Evolutionary conservation across 1,140 invertebrate genomes (phyloP), one percentile per base, ranked within the genome.

Genomic region (Bombyx mandarina): DNA sequence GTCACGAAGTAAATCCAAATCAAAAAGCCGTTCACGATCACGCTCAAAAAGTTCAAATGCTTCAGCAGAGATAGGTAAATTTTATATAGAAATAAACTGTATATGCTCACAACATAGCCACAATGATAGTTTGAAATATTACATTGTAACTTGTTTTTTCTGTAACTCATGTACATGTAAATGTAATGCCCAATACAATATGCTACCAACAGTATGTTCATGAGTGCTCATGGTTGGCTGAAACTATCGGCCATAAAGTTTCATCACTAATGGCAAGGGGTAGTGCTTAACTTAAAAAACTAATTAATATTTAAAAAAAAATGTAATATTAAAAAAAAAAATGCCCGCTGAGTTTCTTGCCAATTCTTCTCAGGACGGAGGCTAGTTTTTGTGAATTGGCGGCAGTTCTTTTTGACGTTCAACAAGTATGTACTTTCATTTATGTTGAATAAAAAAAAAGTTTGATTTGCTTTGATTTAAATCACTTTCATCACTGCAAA

Each of bases 1-100:
- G 54, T 84, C 82, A 7, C 70, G 75, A 49, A 86, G 76, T 58
- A 84, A 86, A 53, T 83, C 81, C 4, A 89, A 86, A 56, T 84
- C 88, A 7, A 86, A 79, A 69, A 86, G 78, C 54, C 72, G 77
- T 35, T 88, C 83, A 0, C 63, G 82, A 9, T 87, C 84, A n/a
- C 60, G 68, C 8, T 87, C 77, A 5, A 86, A 78, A 52, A 86
- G 79, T 51, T 79, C 73, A 6, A 75, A 80, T 63, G 73, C 65
- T 57, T 77, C 74, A 54, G 52, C n/a, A 6, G 35, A 54, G 9
- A 35, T 51, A 7, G 50, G 43, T 54, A 44, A 54, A 43, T 54
- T 10, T 54, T 12, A 44, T 43, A 7, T 45, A 7, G 43, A 54
- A 44, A 44, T 43, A 54, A 54, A 54, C 8, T 3, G 1, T 44